Evolutionary conservation across 1,140 invertebrate species (phyloP).

Genomic region (Calliopsis andreniformis): DNA sequence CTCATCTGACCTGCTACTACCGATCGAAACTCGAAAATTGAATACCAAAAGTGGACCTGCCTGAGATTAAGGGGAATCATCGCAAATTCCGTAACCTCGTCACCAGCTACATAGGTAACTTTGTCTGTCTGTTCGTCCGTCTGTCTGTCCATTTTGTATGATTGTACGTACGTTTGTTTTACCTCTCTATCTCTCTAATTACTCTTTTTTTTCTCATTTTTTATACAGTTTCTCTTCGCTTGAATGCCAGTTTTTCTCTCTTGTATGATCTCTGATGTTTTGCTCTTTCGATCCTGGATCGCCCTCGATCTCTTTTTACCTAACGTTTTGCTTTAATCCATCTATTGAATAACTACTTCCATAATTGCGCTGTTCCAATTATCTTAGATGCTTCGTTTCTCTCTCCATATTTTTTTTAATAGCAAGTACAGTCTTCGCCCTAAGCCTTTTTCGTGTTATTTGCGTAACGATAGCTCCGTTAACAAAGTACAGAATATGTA

Average conservation of each 20-base stretch:
- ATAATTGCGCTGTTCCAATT: background rate
- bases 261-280: background rate
- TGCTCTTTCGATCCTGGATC: background rate
- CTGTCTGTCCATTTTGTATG: slow-evolving; percentile 63
- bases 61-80: slow-evolving; percentile 98
- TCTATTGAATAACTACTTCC: background rate
- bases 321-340: background rate
- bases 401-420: background rate
- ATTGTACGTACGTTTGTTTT: slow-evolving; percentile 54
- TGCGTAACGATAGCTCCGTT: background rate
- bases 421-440: slow-evolving; percentile 28
- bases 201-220: slow-evolving; percentile 12
- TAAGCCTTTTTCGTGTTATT: background rate
- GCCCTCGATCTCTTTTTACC: background rate
- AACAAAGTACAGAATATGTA: background rate
- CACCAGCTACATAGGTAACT: slow-evolving; percentile 97
- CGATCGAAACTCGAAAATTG: slow-evolving; percentile 75
- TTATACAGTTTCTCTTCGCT: slow-evolving; percentile 10
- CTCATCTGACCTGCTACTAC: slow-evolving; percentile 78
- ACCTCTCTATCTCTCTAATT: slow-evolving; percentile 35
- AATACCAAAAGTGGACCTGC: slow-evolving; percentile 92
- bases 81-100: slow-evolving; percentile 98
- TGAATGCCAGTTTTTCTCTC: slow-evolving; percentile 1
- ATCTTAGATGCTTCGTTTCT: slow-evolving; percentile 9
- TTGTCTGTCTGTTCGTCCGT: slow-evolving; percentile 74